Evolutionary conservation across 2,113 vertebrate species (phyloP).

Genomic region (Saccopteryx bilineata): DNA sequence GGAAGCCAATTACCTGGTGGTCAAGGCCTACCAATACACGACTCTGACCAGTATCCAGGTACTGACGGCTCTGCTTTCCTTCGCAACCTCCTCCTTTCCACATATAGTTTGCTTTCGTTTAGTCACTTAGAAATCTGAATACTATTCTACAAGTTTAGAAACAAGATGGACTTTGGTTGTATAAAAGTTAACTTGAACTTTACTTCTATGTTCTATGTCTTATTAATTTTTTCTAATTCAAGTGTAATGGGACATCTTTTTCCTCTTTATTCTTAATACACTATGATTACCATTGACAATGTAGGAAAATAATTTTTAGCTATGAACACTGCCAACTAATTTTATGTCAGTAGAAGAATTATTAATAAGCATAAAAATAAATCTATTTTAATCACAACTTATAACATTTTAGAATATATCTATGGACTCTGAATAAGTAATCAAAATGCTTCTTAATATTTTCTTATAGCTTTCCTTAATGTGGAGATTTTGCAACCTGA

Average conservation of each 20-base stretch:
- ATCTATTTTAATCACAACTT: constrained; percentile 59
- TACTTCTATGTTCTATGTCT: not conserved
- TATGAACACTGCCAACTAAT: constrained; percentile 51
- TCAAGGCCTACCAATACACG: constrained; percentile 98
- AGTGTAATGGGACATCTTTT: not conserved
- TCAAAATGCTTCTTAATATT: constrained; percentile 45
- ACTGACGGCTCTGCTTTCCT: constrained; percentile 59
- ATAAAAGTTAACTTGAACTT: not conserved
- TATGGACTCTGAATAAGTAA: constrained; percentile 65
- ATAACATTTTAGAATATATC: constrained; percentile 40
- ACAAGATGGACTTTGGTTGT: not conserved
- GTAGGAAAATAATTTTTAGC: constrained; percentile 28
- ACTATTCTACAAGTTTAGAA: not conserved
- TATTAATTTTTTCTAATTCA: constrained; percentile 56
- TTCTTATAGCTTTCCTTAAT: constrained; percentile 41
- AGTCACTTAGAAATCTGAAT: not conserved
- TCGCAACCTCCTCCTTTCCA: not conserved
- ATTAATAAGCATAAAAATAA: constrained; percentile 62
- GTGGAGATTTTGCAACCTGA: constrained; percentile 29
- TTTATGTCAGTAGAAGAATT: constrained; percentile 41
- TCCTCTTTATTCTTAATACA: constrained; percentile 26
- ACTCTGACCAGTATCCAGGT: constrained; percentile 98
- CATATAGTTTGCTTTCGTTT: not conserved
- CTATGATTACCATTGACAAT: not conserved
- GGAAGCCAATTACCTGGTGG: constrained; percentile 97